These are phyloP conservation scores for Perdita meconis DNA, from an alignment of 2,888 invertebrate species.

Conservation along the genomic window DNA sequence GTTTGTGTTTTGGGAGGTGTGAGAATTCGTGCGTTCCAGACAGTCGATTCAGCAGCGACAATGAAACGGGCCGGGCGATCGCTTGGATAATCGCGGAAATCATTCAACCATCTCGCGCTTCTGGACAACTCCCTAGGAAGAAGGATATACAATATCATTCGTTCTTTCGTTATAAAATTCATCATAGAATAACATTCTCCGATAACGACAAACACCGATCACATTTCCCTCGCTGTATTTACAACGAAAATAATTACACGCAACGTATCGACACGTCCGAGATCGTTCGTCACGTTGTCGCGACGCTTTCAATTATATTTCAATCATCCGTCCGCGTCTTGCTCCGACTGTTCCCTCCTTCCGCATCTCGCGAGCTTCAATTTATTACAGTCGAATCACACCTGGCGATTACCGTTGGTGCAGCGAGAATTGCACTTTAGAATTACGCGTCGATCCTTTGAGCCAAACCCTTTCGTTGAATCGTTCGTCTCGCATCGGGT, in stretches of 20 bases:
- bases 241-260: constrained; percentile 49
- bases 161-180: constrained; percentile 48
- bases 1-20: no score
- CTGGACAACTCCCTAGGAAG: constrained; percentile 15
- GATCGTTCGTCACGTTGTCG: constrained; percentile 10
- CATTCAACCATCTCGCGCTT: not conserved
- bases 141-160: constrained; percentile 17
- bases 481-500: no score
- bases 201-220: constrained; percentile 41
- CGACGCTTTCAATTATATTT: no score
- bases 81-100: not conserved
- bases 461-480: no score
- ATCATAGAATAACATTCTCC: constrained; percentile 36
- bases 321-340: no score
- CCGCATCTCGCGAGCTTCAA: no score
- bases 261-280: constrained; percentile 19
- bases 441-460: no score
- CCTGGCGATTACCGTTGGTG: no score
- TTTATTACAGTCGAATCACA: no score
- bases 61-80: constrained; percentile 7
- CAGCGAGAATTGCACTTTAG: no score
- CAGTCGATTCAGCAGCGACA: constrained; percentile 27
- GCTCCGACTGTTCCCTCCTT: no score
- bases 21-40: constrained; percentile 23
- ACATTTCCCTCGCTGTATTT: constrained; percentile 35